phyloP scores from a whole-genome alignment of 2,113 vertebrate genomes.

The Myrmophylax atrothorax region DNA sequence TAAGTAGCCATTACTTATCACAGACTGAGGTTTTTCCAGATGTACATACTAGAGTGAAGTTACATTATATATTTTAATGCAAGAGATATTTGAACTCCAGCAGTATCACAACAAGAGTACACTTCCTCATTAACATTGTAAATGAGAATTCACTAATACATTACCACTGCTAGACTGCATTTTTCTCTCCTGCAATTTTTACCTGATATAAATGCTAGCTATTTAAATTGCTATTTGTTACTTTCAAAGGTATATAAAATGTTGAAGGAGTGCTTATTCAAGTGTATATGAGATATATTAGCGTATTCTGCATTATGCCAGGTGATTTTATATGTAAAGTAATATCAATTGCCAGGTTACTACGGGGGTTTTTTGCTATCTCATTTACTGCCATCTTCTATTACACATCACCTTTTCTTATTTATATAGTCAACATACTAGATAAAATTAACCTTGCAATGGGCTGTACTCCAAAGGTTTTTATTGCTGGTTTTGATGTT shows the following conservation, averaged over 20 bases:
- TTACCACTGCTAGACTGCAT: not conserved
- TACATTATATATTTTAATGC: not conserved
- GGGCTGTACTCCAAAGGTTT: not conserved
- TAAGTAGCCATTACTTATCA: not conserved
- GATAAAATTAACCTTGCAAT: not conserved
- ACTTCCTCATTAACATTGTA: not conserved
- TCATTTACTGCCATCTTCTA: not conserved
- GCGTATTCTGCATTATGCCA: not conserved
- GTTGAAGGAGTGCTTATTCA: not conserved
- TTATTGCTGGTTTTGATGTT: not conserved
- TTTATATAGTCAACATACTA: not conserved
- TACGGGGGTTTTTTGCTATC: accelerated
- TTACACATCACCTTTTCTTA: not conserved
- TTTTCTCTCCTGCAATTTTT: not conserved
- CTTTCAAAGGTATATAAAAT: not conserved
- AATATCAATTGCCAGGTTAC: not conserved
- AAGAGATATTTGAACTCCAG: not conserved
- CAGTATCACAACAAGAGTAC: not conserved
- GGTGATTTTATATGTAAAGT: not conserved
- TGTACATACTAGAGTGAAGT: not conserved
- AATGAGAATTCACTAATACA: not conserved
- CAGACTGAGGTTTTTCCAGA: not conserved
- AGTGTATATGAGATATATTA: not conserved
- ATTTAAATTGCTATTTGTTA: not conserved
- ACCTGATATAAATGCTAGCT: not conserved